Evolutionary conservation across 2,888 invertebrate genomes (phyloP), one percentile per base, ranked within the genome.

Genomic region (Idaea straminata): DNA sequence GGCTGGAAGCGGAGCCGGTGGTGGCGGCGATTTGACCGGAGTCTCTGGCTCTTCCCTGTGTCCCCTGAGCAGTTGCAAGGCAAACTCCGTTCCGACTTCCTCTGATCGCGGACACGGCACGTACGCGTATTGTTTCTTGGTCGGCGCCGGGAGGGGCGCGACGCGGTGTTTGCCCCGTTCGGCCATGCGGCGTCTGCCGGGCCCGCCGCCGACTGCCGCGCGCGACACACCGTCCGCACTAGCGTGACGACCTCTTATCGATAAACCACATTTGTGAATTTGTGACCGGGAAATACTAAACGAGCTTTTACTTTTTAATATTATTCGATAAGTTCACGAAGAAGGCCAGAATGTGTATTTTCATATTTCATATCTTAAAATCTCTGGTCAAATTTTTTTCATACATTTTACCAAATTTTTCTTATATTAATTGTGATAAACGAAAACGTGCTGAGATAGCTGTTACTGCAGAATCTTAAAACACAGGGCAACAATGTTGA

Each of bases 131-230:
- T 92, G 91, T 77, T 88, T 89, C 71, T 91, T 91, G 68, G 88
- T 85, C 81, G 82, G 87, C 85, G 86, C 89, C 87, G 89, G 88
- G 66, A 84, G 81, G 79, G 92, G 92, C 90, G 91, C 92, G 88
- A 92, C 92, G 86, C 92, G 92, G 75, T 92, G 80, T 81, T 83
- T 91, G 79, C 87, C 85, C 82, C 92, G 92, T 79, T 92, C 92
- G 85, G 91, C 92, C 92, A 92, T 92, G 83, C 92, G 91, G 88
- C 91, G 86, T 88, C 86, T 89, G 90, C 84, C 91, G 87, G 79
- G 74, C 73, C 64, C 76, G 75, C 69, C 68, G 67, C 70, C 66
- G 69, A 74, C 68, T 67, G 73, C 72, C 71, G 74, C 77, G 80
- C 82, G 82, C 82, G 83, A 80, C 64, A 64, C 58, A 38, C 65